Evolutionary conservation across 2,888 invertebrate genomes (phyloP).

Genomic region (Seladonia tumulorum): DNA sequence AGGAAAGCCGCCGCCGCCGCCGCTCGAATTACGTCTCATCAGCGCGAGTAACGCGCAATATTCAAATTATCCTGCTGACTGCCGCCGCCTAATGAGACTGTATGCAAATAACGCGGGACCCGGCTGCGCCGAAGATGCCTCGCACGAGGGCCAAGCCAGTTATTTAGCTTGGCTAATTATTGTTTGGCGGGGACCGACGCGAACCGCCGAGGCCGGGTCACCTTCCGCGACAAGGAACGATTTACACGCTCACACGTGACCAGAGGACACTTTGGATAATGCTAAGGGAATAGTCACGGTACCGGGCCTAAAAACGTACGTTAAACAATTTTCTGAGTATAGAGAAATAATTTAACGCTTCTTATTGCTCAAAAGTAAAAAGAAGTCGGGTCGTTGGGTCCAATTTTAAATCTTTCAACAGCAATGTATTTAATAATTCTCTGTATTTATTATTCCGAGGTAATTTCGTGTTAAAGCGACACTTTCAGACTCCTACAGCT

Average conservation of each 20-base stretch:
- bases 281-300: too few species aligned
- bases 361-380: too few species aligned
- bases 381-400: too few species aligned
- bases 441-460: too few species aligned
- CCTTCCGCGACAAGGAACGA: background rate
- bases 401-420: too few species aligned
- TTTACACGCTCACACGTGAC: background rate
- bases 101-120: slow-evolving; percentile 79
- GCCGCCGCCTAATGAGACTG: slow-evolving; percentile 78
- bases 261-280: background rate
- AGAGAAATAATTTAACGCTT: too few species aligned
- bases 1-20: slow-evolving; percentile 35
- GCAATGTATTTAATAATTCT: too few species aligned
- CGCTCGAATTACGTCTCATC: slow-evolving; percentile 81
- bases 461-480: too few species aligned
- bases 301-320: background rate
- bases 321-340: too few species aligned
- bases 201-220: background rate
- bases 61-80: slow-evolving; percentile 79
- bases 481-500: too few species aligned
- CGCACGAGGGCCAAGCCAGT: slow-evolving; percentile 48
- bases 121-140: slow-evolving; percentile 38
- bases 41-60: slow-evolving; percentile 79
- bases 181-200: slow-evolving; percentile 38
- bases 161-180: slow-evolving; percentile 70